Evolutionary conservation across 1,140 invertebrate genomes (phyloP).

Genomic region (Phymorhynchus buccinoides): DNA sequence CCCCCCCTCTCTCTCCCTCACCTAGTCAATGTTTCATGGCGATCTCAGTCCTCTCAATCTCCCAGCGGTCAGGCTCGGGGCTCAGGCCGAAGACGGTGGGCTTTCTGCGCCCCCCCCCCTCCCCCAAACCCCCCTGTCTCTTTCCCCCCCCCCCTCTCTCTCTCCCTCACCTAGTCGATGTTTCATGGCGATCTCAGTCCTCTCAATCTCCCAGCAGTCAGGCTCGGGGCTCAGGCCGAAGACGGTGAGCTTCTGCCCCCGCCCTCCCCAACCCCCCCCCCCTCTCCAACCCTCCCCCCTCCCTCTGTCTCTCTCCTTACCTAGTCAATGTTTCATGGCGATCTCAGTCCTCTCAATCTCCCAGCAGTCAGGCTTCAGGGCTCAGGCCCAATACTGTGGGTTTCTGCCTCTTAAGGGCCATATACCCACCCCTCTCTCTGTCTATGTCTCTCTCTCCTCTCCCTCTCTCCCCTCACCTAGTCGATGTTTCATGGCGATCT

Average conservation of each 20-base stretch:
- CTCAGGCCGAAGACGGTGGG: constrained; percentile 80
- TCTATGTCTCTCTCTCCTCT: no score
- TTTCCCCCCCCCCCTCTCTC: no score
- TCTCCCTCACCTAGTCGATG: no score
- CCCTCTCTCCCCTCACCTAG: constrained; percentile 77
- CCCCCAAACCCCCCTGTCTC: no score
- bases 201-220: no score
- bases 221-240: no score
- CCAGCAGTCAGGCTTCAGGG: constrained; percentile 73
- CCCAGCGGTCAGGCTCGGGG: constrained; percentile 73
- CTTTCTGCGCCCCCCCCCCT: constrained; percentile 75
- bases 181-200: no score
- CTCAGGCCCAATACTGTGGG: constrained; percentile 80
- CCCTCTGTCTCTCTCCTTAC: constrained; percentile 51
- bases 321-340: constrained; percentile 98
- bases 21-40: constrained; percentile 98
- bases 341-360: constrained; percentile 96
- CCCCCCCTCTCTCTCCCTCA: constrained; percentile 41
- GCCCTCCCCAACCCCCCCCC: no score
- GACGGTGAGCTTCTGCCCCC: no score
- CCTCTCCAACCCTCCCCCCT: no score
- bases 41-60: constrained; percentile 96
- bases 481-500: constrained; percentile 99
- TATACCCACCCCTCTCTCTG: no score
- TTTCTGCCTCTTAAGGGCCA: constrained; percentile 96